These are phyloP conservation scores for Stomorhina lunata DNA, from an alignment of 2,888 invertebrate genomes.

Conservation along the genomic window DNA sequence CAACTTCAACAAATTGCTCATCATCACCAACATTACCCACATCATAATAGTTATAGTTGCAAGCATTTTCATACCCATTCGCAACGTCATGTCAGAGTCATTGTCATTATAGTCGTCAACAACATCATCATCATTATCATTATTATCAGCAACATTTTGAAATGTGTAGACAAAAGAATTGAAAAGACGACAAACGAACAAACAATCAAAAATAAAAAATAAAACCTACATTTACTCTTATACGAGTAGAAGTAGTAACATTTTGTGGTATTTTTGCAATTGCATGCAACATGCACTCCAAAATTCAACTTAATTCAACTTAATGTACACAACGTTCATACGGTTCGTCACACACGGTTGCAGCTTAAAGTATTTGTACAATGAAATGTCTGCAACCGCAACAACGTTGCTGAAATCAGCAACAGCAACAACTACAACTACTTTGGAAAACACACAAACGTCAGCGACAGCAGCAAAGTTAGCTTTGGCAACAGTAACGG, in stretches of 20 bases:
- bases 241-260: slow-evolving; percentile 58
- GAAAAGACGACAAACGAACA: slow-evolving; percentile 10
- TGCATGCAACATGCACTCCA: slow-evolving; percentile 72
- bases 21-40: slow-evolving; percentile 57
- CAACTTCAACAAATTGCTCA: too few relatives aligned
- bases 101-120: slow-evolving; percentile 33
- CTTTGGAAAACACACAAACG: slow-evolving; percentile 18
- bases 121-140: slow-evolving; percentile 28
- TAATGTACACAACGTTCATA: slow-evolving; percentile 71
- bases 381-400: slow-evolving; percentile 75
- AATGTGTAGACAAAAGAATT: slow-evolving; percentile 10
- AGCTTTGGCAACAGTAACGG: slow-evolving; percentile 20
- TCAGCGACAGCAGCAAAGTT: not conserved
- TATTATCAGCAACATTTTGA: slow-evolving; percentile 35
- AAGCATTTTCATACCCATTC: slow-evolving; percentile 18
- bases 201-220: slow-evolving; percentile 22
- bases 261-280: slow-evolving; percentile 63
- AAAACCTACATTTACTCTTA: not conserved
- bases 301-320: slow-evolving; percentile 72
- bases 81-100: slow-evolving; percentile 28
- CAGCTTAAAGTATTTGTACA: slow-evolving; percentile 77
- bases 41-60: slow-evolving; percentile 7
- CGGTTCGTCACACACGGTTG: slow-evolving; percentile 69
- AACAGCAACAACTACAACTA: slow-evolving; percentile 58
- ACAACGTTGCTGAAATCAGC: slow-evolving; percentile 26